Evolutionary conservation across 2,888 invertebrate species (phyloP), one percentile per base, ranked within the genome.

Genomic region (Nomada goodeniana): DNA sequence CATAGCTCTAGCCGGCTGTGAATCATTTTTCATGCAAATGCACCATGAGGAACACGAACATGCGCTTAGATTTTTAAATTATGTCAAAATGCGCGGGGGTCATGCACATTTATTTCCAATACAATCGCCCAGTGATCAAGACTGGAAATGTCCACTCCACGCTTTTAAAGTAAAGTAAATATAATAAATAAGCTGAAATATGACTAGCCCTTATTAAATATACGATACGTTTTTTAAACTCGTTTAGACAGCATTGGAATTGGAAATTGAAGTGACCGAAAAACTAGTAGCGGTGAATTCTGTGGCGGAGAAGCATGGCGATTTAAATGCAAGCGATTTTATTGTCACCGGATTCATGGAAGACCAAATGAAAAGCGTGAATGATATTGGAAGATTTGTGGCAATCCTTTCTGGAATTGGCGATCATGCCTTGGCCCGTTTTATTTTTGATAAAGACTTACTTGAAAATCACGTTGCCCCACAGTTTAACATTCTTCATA

Each of bases 281-380:
- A 94, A 94, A 88, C 89, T 95, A 50, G 90, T 93, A 50, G 88
- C 89, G 2, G 89, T 95, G 1, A 94, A 94, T 83, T 84, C 86
- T 7, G 84, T 94, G 10, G 95, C 95, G 47, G 94, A 94, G 79
- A 93, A 93, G 65, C 92, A 94, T 82, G 91, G 92, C 20, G 95
- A 96, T 90, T 90, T 94, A 59, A 94, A 94, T 80, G 91, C 95
- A 13, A 93, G 93, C 84, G 95, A 96, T 89, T 94, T 95, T 83
- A 93, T 96, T 77, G 94, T 95, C 50, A 93, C 94, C 0, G 93
- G 95, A 52, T 96, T 94, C 90, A 93, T 96, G 86, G 93, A 94
- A 65, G 95, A 95, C 84, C 96, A 96, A 87, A 95, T 95, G 77
- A 94, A 95, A 79, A 94, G 95, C 76, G 95, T 96, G 87, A 96